These are phyloP conservation scores for Tolmerus cingulatus DNA, from an alignment of 2,888 invertebrate species.

Conservation along the genomic window DNA sequence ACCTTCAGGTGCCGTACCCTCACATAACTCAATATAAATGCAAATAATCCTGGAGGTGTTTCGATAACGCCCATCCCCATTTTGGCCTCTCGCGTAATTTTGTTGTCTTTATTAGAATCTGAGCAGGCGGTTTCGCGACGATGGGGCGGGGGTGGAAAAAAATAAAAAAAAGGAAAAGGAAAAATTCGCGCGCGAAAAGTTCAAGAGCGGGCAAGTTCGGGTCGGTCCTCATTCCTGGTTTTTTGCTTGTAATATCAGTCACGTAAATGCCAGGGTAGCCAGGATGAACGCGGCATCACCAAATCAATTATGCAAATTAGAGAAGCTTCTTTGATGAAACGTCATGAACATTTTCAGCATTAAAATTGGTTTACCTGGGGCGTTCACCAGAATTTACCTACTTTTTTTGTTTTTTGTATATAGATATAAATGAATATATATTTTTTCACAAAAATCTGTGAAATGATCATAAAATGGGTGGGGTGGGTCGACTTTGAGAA, in stretches of 20 bases:
- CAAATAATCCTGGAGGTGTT: conserved; percentile 27
- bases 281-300: conserved; percentile 1
- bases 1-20: not conserved
- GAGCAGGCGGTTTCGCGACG: not conserved
- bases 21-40: conserved; percentile 26
- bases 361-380: not conserved
- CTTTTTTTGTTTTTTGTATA: not conserved
- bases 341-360: not conserved
- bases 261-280: not conserved
- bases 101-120: not conserved
- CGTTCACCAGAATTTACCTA: not conserved
- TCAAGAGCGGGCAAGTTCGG: not conserved
- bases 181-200: not conserved
- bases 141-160: not conserved
- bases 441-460: not conserved
- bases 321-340: conserved; percentile 1
- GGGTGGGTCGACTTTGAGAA: not conserved
- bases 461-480: not conserved
- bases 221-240: not conserved
- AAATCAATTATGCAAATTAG: conserved; percentile 31
- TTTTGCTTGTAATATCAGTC: conserved; percentile 21
- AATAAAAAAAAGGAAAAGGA: not conserved
- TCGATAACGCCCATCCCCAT: not conserved
- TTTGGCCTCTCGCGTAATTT: not conserved
- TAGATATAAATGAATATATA: not conserved